Base-by-base conservation (phyloP, 2,113 vertebrate genomes). In the Mungos mungo region DNA sequence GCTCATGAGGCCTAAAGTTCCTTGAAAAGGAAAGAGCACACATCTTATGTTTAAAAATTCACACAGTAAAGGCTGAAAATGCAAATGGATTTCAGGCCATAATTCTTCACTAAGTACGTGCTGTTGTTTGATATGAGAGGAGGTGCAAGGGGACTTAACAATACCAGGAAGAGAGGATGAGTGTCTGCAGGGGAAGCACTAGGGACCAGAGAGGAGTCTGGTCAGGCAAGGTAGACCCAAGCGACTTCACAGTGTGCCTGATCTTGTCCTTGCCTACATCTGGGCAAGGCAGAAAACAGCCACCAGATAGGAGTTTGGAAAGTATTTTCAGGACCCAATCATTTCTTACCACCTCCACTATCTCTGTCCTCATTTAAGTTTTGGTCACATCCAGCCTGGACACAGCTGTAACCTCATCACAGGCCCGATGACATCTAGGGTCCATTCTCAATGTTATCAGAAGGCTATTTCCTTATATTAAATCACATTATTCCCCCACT, bases 11-110 rank as follows among this genome's bases (percentile, higher is more conserved):
- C 27, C 19, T n/a, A 14, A 66, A 68, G 38, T 65, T 69, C 47
- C 31, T n/a, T 27, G 1, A 66, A 84, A 54, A 84, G 21, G 18
- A 80, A 85, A 88, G 7, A 57, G 2, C 25, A 68, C 41, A 38
- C 12, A 33, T 47, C 74, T 69, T 69, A 50, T 60, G n/a, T 23
- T 33, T n/a, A 88, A 69, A 5, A 68, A 47, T 60, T 81, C 50
- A 85, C 10, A 14, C 1, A 45, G 33, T 8, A 85, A 97, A 90
- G 10, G 13, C 18, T 35, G 11, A 77, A 86, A 71, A 66, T 25
- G 4, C 54, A 94, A 82, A 60, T 77, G n/a, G n/a, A 25, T 65
- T 91, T 95, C 65, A 79, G 80, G 41, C 3, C 57, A 50, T 19
- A 54, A 16, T 63, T 18, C n/a, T 80, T 65, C 25, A 68, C 14